A percentile compares a stretch with the other conserved stretches of the same genome.
These are phyloP conservation scores for Centrocercus urophasianus DNA, from an alignment of 2,113 vertebrate genomes.

Conservation along the genomic window DNA sequence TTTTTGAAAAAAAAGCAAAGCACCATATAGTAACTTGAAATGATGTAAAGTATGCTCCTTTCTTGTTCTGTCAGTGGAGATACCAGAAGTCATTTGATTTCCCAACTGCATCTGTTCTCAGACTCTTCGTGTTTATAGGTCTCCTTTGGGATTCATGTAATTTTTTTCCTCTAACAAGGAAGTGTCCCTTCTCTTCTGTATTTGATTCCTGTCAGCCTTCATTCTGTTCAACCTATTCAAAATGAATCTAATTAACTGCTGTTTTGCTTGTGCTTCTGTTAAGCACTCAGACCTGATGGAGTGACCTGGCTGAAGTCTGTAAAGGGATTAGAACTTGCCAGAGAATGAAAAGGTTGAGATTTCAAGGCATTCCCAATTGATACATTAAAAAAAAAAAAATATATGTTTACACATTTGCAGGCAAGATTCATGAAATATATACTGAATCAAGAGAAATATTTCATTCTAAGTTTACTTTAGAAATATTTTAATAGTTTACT, in stretches of 20 bases:
- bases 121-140: neutral
- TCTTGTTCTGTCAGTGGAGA: neutral
- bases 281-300: neutral
- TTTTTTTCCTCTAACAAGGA: neutral
- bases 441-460: neutral
- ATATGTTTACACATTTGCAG: neutral
- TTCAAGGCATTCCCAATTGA: neutral
- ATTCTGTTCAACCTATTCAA: neutral
- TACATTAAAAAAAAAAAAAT: neutral
- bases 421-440: neutral
- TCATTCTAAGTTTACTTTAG: neutral
- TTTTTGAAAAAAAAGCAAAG: neutral
- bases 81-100: neutral
- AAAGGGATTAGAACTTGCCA: neutral
- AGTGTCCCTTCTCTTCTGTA: neutral
- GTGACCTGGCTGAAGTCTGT: neutral
- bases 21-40: neutral
- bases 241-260: neutral
- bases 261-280: neutral
- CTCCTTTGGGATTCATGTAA: neutral
- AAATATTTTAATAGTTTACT: neutral
- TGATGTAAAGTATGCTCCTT: neutral
- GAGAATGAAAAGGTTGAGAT: neutral
- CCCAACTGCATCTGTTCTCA: neutral
- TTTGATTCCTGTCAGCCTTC: neutral